Evolutionary conservation across 2,888 invertebrate genomes (phyloP), one percentile per base, ranked within the genome.

Genomic region (Galerucella nymphaeae): DNA sequence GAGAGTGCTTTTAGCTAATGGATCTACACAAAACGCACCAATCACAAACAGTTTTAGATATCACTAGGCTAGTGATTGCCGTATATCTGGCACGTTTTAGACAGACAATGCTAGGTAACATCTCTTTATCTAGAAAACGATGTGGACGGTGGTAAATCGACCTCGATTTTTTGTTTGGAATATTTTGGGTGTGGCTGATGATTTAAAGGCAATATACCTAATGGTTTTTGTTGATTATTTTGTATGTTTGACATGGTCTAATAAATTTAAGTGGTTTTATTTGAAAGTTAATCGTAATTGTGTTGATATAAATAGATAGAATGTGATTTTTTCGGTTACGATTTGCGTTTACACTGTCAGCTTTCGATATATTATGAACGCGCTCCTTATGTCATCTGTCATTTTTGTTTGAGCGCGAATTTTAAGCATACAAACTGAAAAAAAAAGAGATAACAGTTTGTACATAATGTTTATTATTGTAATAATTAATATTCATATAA

Each of bases 31-130:
- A 83, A 84, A 80, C 80, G 78, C 78, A 75, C 85, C 84, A 85
- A 85, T 85, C 84, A 81, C 80, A 79, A 80, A 82, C 81, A 83
- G 79, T 80, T 85, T 85, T 85, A 85, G 86, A 85, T 85, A 82
- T 73, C 74, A 74, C 76, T 75, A 76, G 78, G 66, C 67, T 62
- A 74, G 72, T 74, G 78, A 80, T 79, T 75, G 64, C 70, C 66
- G 62, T 72, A 65, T 73, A 70, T 65, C 66, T 66, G 55, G 57
- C 67, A 63, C 65, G 63, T 68, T 74, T 67, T 61, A 58, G 66
- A 63, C 53, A 58, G 65, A 71, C 74, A 50, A 73, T 73, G 55
- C 71, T 74, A 2, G 9, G 23, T 2, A 3, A 67, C 74, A 70
- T 75, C 70, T 70, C 62, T 73, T 71, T 73, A 71, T 75, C 73